Percentiles rank a stretch among this genome's conserved stretches.
phyloP scores from a whole-genome alignment of 2,888 invertebrate species.

The Eupithecia insigniata region DNA sequence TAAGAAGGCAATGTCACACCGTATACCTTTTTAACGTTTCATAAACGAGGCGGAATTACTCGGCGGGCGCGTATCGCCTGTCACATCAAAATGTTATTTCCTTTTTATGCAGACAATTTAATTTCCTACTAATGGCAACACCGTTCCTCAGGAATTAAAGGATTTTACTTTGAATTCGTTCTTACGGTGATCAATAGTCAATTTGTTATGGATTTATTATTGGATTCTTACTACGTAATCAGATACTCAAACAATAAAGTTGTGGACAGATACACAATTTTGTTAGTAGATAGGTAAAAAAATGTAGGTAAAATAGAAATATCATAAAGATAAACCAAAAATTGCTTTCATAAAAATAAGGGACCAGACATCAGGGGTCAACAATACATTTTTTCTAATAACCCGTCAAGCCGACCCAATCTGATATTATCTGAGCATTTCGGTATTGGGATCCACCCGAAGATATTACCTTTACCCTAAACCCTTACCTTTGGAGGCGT shows the following conservation, averaged over 20 bases:
- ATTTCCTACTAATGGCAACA: slow-evolving; percentile 59
- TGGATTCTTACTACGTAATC: not conserved
- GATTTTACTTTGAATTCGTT: slow-evolving; percentile 32
- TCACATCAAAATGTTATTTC: slow-evolving; percentile 65
- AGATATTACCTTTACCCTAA: slow-evolving; percentile 38
- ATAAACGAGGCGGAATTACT: slow-evolving; percentile 57
- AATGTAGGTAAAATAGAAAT: not conserved
- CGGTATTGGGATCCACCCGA: slow-evolving; percentile 31
- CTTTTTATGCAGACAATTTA: slow-evolving; percentile 67
- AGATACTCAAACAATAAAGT: not conserved
- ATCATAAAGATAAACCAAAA: not conserved
- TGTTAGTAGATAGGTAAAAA: not conserved
- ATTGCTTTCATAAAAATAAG: not conserved
- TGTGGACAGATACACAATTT: not conserved
- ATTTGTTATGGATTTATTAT: not conserved
- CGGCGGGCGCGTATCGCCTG: slow-evolving; percentile 55
- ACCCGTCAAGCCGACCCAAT: slow-evolving; percentile 27
- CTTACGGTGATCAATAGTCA: not conserved
- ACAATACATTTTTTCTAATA: slow-evolving; percentile 22
- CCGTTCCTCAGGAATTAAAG: slow-evolving; percentile 50
- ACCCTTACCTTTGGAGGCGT: slow-evolving; percentile 35
- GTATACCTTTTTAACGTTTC: slow-evolving; percentile 47
- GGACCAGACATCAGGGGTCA: slow-evolving; percentile 21
- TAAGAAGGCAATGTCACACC: slow-evolving; percentile 34
- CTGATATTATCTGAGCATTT: slow-evolving; percentile 32